A percentile compares a stretch with the other conserved stretches of the same genome.
These are phyloP conservation scores for Formicarius rufipectus DNA, from an alignment of 2,113 vertebrate species.

Conservation along the genomic window DNA sequence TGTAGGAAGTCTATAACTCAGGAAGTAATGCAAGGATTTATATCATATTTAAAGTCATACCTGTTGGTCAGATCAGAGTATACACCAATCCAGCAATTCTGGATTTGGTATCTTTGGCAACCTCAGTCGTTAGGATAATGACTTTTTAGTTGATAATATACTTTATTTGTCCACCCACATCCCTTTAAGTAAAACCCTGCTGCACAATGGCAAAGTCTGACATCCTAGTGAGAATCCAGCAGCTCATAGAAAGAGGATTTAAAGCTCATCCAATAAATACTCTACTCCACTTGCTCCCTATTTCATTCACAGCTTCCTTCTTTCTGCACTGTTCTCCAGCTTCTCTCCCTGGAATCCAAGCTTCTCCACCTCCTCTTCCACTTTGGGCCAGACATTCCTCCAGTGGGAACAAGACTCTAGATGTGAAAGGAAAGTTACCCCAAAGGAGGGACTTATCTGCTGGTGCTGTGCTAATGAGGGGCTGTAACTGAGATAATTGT, in stretches of 20 bases:
- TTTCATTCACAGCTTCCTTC: neutral
- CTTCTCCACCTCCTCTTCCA: neutral
- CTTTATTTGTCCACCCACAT: no score
- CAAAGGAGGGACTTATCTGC: neutral
- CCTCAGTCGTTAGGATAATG: neutral
- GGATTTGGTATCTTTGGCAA: neutral
- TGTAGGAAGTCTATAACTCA: neutral
- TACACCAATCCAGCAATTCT: rapidly evolving
- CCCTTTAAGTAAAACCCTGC: neutral
- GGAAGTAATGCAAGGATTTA: neutral
- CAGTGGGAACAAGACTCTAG: rapidly evolving
- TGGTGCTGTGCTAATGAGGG: neutral
- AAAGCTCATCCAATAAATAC: neutral
- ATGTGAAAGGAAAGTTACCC: neutral
- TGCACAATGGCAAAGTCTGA: neutral
- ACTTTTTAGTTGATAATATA: neutral
- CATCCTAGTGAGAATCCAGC: neutral
- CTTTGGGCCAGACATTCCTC: neutral
- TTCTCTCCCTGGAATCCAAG: neutral
- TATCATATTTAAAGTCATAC: neutral
- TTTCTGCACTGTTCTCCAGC: neutral
- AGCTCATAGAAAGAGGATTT: neutral
- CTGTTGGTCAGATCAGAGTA: rapidly evolving
- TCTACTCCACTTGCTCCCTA: neutral
- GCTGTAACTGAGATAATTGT: neutral